phyloP scores from a whole-genome alignment of 2,113 vertebrate genomes.

The Fukomys damarensis region DNA sequence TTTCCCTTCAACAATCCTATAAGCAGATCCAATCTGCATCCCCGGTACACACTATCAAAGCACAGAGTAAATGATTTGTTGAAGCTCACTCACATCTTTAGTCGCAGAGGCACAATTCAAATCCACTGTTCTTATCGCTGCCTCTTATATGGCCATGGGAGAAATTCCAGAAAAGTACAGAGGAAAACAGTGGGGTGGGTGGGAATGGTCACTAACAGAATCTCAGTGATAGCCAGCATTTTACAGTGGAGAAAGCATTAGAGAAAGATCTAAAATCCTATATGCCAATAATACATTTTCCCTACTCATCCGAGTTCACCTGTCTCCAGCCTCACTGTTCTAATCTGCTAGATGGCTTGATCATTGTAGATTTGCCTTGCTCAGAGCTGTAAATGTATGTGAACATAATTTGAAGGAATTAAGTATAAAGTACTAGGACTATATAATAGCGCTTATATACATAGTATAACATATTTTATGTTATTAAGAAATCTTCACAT shows the following conservation, averaged over 20 bases:
- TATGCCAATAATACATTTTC: not conserved
- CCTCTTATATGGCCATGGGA: not conserved
- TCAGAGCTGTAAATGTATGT: not conserved
- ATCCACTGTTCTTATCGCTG: not conserved
- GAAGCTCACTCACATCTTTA: not conserved
- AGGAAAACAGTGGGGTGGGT: not conserved
- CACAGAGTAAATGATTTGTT: not conserved
- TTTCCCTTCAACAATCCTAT: not conserved
- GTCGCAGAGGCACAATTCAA: not conserved
- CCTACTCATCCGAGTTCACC: not conserved
- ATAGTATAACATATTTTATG: not conserved
- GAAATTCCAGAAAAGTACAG: not conserved
- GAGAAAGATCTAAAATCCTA: not conserved
- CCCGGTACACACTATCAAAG: not conserved
- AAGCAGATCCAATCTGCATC: not conserved
- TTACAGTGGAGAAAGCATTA: not conserved
- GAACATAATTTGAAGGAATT: constrained; percentile 9
- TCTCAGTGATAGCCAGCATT: not conserved
- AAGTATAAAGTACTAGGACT: not conserved
- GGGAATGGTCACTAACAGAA: not conserved
- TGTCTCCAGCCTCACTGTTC: not conserved
- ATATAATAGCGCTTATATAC: not conserved
- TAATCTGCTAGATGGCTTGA: constrained; percentile 20
- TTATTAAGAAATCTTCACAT: constrained; percentile 7
- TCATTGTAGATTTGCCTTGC: not conserved